These are phyloP conservation scores for Reticulitermes speratus DNA, from an alignment of 1,140 invertebrate genomes.

Conservation along the genomic window DNA sequence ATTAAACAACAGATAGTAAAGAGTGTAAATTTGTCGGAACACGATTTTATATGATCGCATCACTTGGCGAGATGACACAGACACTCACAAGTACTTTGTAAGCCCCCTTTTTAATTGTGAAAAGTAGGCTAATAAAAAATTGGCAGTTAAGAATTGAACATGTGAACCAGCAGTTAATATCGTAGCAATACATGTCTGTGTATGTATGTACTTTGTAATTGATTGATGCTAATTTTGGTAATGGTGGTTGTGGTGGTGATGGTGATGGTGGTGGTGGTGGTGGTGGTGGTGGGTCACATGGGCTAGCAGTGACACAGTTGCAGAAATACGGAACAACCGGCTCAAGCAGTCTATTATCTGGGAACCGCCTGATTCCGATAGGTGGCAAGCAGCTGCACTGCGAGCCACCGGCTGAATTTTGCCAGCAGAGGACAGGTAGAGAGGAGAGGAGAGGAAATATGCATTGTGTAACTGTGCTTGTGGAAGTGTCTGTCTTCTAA, in stretches of 20 bases:
- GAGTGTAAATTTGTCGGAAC: too few relatives aligned
- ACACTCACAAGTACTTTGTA: too few relatives aligned
- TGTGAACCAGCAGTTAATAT: too few relatives aligned
- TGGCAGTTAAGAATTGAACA: too few relatives aligned
- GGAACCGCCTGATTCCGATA: conserved; percentile 71
- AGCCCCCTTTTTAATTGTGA: too few relatives aligned
- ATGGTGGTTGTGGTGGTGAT: neutral
- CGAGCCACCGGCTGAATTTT: conserved; percentile 64
- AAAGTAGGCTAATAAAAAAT: too few relatives aligned
- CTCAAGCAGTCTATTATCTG: conserved; percentile 47
- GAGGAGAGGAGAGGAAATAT: neutral
- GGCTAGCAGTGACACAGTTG: neutral
- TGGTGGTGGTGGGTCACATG: neutral
- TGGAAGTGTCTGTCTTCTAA: neutral
- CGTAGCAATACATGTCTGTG: too few relatives aligned
- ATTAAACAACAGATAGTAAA: too few relatives aligned
- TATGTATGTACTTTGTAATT: conserved; percentile 20
- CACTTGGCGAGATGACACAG: too few relatives aligned
- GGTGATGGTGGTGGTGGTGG: neutral
- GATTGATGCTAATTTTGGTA: conserved; percentile 12
- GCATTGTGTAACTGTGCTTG: neutral
- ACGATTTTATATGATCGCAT: too few relatives aligned
- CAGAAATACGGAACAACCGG: neutral
- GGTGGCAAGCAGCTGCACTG: conserved; percentile 75
- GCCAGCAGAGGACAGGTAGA: conserved; percentile 40